phyloP scores from a whole-genome alignment of 2,797 vertebrate genomes.

The Kryptolebias ocellatus region DNA sequence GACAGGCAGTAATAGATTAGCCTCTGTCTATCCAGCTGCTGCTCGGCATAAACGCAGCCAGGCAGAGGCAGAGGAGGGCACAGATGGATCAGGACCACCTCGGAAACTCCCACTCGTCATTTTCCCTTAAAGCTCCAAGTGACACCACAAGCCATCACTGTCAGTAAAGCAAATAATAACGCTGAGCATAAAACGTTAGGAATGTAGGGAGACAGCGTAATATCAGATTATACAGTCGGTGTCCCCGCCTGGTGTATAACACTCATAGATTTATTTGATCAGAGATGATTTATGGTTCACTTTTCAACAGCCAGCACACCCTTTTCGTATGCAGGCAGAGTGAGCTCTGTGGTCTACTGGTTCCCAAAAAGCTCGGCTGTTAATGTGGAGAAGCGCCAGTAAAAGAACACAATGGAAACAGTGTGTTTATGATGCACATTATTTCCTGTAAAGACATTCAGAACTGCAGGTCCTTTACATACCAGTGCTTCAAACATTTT shows the following conservation, averaged over 20 bases:
- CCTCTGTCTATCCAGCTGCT: conserved; percentile 49
- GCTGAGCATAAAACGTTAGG: neutral
- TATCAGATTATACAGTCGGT: conserved; percentile 2
- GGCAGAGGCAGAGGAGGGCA: neutral
- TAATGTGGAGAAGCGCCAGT: conserved; percentile 24
- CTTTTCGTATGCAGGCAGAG: conserved; percentile 42
- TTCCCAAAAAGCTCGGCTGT: conserved; percentile 43
- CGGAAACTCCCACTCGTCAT: conserved; percentile 13
- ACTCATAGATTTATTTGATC: conserved; percentile 33
- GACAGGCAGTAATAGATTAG: conserved; percentile 58
- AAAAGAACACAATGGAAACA: neutral
- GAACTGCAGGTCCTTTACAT: neutral
- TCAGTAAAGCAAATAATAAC: conserved; percentile 22
- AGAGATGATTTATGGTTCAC: conserved; percentile 48
- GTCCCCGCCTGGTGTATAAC: conserved; percentile 5
- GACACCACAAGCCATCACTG: conserved; percentile 16
- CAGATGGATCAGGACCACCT: conserved; percentile 10
- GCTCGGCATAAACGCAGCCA: conserved; percentile 41
- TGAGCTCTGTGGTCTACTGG: conserved; percentile 42
- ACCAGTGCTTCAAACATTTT: too few relatives aligned
- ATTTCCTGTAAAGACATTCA: conserved; percentile 28
- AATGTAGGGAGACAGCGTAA: conserved; percentile 2
- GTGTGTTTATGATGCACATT: neutral
- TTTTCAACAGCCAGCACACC: conserved; percentile 7
- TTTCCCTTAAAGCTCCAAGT: conserved; percentile 11